Evolutionary conservation across 2,888 invertebrate species (phyloP).

Genomic region (Acholoe squamosa): DNA sequence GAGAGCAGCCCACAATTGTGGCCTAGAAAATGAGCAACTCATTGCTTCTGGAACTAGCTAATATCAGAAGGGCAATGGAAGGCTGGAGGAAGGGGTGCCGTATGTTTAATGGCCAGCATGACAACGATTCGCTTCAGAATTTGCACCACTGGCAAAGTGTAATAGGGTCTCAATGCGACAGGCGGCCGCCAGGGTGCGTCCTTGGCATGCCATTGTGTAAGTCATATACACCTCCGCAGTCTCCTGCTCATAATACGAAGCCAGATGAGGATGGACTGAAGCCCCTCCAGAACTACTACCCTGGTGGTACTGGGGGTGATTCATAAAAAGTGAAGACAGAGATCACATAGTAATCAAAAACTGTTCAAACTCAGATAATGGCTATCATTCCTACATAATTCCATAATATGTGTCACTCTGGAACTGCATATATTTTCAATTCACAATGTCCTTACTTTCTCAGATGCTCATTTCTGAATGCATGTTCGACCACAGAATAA

Average conservation of each 20-base stretch:
- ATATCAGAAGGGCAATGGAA: conserved; percentile 50
- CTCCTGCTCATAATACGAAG: conserved; percentile 27
- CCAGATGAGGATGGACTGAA: not conserved
- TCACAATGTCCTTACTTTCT: no score
- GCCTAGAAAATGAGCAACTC: conserved; percentile 51
- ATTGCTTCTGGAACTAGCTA: not conserved
- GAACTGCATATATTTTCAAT: no score
- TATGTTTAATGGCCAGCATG: conserved; percentile 49
- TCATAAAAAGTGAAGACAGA: not conserved
- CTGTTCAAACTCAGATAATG: no score
- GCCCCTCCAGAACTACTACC: not conserved
- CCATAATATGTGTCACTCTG: no score
- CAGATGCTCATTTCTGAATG: no score
- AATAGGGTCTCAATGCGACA: conserved; percentile 4
- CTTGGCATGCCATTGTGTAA: not conserved
- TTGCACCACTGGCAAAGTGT: conserved; percentile 14
- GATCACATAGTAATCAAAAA: no score
- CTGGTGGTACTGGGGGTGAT: not conserved
- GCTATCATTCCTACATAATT: no score
- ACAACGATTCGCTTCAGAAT: conserved; percentile 13
- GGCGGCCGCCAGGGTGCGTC: not conserved
- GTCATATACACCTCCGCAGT: not conserved
- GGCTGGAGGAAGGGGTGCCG: not conserved
- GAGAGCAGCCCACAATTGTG: conserved; percentile 29
- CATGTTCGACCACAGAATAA: no score